phyloP scores from a whole-genome alignment of 2,113 vertebrate species.

The Athene noctua region DNA sequence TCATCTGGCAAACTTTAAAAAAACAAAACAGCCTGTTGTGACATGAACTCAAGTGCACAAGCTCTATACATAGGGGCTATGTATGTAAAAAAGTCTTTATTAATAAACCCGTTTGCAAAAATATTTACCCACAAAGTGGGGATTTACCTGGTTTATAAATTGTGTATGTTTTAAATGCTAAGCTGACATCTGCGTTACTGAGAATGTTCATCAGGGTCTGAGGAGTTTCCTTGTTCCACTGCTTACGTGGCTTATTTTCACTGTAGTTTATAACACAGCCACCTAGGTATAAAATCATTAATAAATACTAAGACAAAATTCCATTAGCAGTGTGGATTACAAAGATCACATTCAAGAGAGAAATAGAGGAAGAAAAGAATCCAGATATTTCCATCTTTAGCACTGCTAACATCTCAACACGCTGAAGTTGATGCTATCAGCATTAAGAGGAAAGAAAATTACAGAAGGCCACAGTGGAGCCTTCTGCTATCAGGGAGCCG shows the following conservation, averaged over 20 bases:
- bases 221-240: slow-evolving; percentile 81
- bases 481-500: not conserved
- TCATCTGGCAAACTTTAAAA: not conserved
- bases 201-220: slow-evolving; percentile 81
- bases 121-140: not conserved
- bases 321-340: not conserved
- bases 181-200: slow-evolving; percentile 78
- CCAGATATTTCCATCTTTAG: not conserved
- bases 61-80: too few relatives aligned
- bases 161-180: slow-evolving; percentile 87
- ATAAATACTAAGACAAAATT: not conserved
- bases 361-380: not conserved
- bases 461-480: not conserved
- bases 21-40: not conserved
- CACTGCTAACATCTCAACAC: not conserved
- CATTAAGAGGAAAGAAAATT: not conserved
- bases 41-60: not conserved
- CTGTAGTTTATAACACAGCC: slow-evolving; percentile 64
- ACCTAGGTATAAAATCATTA: slow-evolving; percentile 39
- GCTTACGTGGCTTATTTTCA: slow-evolving; percentile 70
- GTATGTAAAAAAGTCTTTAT: not conserved
- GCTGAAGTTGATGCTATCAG: not conserved
- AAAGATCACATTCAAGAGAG: not conserved
- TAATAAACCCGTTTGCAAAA: not conserved
- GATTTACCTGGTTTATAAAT: slow-evolving; percentile 80